These are phyloP conservation scores for Atherix ibis DNA, from an alignment of 2,888 invertebrate species.

Conservation along the genomic window DNA sequence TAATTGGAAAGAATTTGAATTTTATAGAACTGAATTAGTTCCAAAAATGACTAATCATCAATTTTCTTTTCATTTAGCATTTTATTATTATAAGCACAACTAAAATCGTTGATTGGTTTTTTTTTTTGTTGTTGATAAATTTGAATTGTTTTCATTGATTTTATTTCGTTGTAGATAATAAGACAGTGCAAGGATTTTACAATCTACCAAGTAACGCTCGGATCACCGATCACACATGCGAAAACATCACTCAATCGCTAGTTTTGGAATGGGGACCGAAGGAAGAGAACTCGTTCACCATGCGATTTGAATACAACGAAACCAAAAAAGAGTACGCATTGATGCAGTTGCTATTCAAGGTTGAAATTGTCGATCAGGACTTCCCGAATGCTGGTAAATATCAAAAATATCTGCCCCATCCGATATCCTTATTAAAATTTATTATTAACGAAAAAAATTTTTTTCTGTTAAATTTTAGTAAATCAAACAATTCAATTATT, in stretches of 20 bases:
- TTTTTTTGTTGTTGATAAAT: too few relatives aligned
- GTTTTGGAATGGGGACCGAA: conserved; percentile 18
- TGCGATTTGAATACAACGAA: conserved; percentile 33
- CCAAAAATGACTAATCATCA: too few relatives aligned
- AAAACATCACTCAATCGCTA: conserved; percentile 21
- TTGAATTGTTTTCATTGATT: too few relatives aligned
- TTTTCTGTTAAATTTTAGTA: conserved; percentile 14
- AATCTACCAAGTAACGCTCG: conserved; percentile 34
- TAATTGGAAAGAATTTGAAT: too few relatives aligned
- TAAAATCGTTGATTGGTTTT: too few relatives aligned
- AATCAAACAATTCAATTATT: conserved; percentile 32
- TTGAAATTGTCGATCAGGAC: conserved; percentile 21
- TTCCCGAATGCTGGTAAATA: conserved; percentile 31
- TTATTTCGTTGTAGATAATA: conserved; percentile 25
- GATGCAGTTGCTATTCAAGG: conserved; percentile 17
- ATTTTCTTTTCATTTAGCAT: too few relatives aligned
- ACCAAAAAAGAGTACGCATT: conserved; percentile 21
- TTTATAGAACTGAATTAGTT: too few relatives aligned
- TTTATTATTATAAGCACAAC: too few relatives aligned
- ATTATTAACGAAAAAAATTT: too few relatives aligned
- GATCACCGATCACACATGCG: conserved; percentile 30
- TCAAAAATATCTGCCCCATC: too few relatives aligned
- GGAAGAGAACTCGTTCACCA: conserved; percentile 19
- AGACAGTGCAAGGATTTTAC: conserved; percentile 19
- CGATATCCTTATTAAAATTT: too few relatives aligned